These are phyloP conservation scores for Protaetia brevitarsis DNA, from an alignment of 1,140 invertebrate genomes.

Conservation along the genomic window DNA sequence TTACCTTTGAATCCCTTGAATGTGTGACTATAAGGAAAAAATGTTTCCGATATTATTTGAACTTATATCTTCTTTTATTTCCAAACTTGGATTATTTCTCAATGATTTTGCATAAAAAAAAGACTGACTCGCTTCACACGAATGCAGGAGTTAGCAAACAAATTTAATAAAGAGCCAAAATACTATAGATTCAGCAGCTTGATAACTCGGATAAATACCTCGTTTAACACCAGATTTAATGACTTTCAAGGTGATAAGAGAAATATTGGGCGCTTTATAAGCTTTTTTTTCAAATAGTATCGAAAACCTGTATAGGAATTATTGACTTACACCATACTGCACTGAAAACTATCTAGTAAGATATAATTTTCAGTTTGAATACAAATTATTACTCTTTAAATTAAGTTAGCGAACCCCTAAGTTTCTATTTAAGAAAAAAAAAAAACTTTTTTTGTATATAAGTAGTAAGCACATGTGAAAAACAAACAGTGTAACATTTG, in stretches of 20 bases:
- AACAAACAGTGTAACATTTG: too few species aligned
- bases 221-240: background rate
- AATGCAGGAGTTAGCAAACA: background rate
- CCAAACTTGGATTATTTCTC: background rate
- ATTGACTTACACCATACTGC: background rate
- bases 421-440: too few species aligned
- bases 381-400: too few species aligned
- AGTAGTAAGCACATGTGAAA: too few species aligned
- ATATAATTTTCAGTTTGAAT: constrained; percentile 12
- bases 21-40: background rate
- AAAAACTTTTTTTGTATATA: too few species aligned
- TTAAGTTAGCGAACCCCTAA: too few species aligned
- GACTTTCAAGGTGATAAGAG: background rate
- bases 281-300: background rate
- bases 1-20: background rate
- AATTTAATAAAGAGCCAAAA: background rate
- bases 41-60: constrained; percentile 1
- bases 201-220: background rate
- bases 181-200: background rate
- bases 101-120: background rate
- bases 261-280: background rate
- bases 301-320: background rate
- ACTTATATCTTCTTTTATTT: background rate
- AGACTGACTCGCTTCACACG: background rate
- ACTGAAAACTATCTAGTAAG: background rate